These are phyloP conservation scores for Hoplodrina blanda DNA, from an alignment of 2,888 invertebrate species.

Conservation along the genomic window DNA sequence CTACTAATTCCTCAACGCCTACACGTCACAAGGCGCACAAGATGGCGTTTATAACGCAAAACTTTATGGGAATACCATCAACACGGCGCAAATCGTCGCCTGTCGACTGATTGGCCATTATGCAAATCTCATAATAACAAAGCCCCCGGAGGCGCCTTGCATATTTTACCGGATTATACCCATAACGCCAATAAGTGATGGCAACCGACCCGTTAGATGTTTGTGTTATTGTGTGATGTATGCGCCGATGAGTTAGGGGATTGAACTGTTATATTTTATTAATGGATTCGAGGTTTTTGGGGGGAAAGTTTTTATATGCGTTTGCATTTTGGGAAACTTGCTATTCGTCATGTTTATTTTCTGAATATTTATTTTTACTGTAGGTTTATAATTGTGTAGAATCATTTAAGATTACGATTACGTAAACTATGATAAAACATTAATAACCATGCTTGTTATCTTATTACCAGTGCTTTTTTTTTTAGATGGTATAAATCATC, in stretches of 20 bases:
- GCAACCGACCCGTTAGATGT: conserved; percentile 66
- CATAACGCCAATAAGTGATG: conserved; percentile 69
- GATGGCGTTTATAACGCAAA: conserved; percentile 50
- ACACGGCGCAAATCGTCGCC: conserved; percentile 67
- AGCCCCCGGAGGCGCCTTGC: conserved; percentile 69
- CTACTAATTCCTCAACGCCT: conserved; percentile 7
- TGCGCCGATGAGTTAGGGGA: conserved; percentile 43
- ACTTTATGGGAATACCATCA: conserved; percentile 65
- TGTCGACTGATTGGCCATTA: conserved; percentile 77
- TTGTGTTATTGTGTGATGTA: conserved; percentile 62
- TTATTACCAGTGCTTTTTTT: no score
- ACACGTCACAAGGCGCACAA: conserved; percentile 36
- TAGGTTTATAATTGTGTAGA: no score
- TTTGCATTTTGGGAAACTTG: not conserved
- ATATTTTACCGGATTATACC: conserved; percentile 71
- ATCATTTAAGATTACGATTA: no score
- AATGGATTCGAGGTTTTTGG: conserved; percentile 34
- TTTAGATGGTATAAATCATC: no score
- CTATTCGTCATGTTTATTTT: no score
- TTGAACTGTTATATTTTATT: conserved; percentile 57
- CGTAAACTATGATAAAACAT: no score
- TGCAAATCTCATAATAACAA: conserved; percentile 76
- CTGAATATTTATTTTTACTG: no score
- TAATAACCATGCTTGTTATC: no score
- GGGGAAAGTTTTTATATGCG: conserved; percentile 5